These are phyloP conservation scores for Pristionchus arcanus DNA, from an alignment of 2,888 invertebrate species.

Conservation along the genomic window DNA sequence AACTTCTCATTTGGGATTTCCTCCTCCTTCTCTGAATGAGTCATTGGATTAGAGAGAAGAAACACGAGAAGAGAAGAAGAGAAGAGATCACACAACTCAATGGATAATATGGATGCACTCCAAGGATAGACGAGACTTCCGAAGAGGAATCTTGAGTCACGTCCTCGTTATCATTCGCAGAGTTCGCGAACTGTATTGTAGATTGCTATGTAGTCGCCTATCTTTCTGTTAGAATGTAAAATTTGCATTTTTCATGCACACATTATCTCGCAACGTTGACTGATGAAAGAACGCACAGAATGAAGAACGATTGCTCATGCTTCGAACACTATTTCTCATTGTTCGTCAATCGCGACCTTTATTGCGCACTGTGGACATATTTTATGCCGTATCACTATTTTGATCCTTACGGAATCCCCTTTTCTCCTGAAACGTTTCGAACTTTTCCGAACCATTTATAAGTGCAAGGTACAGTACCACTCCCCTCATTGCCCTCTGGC, in stretches of 20 bases:
- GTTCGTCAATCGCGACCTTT: too few relatives aligned
- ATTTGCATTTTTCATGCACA: neutral
- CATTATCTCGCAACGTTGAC: neutral
- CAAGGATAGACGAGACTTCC: neutral
- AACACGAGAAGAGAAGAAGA: neutral
- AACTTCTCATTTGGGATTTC: constrained; percentile 36
- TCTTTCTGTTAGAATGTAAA: neutral
- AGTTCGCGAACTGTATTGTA: too few relatives aligned
- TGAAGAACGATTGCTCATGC: too few relatives aligned
- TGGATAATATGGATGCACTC: constrained; percentile 6
- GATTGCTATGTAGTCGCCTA: neutral
- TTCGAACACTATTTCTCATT: neutral
- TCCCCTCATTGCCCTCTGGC: neutral
- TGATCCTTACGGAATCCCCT: neutral
- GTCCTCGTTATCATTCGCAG: too few relatives aligned
- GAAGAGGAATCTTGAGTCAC: neutral
- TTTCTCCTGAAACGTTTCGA: neutral
- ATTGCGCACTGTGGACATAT: too few relatives aligned
- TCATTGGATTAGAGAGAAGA: constrained; percentile 20
- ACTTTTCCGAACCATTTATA: neutral
- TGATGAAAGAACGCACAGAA: too few relatives aligned
- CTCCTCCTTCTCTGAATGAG: constrained; percentile 1
- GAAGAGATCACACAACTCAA: constrained; percentile 29
- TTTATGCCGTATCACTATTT: too few relatives aligned
- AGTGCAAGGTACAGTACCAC: neutral